These are phyloP conservation scores for Hippopotamyrus pictus DNA, from an alignment of 2,797 vertebrate genomes.

Conservation along the genomic window DNA sequence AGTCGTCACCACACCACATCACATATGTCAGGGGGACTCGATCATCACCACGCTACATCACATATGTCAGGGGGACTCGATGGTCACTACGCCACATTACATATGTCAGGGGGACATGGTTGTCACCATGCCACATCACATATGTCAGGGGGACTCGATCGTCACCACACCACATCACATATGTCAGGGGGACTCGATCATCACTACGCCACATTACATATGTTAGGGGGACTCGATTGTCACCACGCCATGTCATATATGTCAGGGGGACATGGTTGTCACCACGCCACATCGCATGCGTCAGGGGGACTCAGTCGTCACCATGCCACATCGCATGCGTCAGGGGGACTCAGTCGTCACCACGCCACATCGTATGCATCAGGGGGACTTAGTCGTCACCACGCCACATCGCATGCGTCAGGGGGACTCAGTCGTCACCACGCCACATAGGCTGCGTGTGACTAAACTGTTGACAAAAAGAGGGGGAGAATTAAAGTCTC, in stretches of 20 bases:
- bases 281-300: background rate
- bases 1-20: fast-evolving
- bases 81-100: background rate
- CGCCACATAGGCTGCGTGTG: background rate
- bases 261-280: background rate
- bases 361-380: background rate
- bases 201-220: background rate
- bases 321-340: background rate
- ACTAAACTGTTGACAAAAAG: background rate
- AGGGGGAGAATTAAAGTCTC: background rate
- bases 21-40: background rate
- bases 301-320: background rate
- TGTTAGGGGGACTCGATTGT: too few relatives aligned
- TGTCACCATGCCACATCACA: background rate
- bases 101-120: background rate
- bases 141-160: background rate
- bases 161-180: background rate
- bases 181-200: background rate
- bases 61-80: background rate
- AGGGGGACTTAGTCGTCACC: background rate
- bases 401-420: background rate
- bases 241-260: background rate
- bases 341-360: background rate
- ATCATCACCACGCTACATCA: background rate
- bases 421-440: background rate